These are phyloP conservation scores for Aptenodytes forsteri DNA, from an alignment of 2,113 vertebrate species.

Conservation along the genomic window DNA sequence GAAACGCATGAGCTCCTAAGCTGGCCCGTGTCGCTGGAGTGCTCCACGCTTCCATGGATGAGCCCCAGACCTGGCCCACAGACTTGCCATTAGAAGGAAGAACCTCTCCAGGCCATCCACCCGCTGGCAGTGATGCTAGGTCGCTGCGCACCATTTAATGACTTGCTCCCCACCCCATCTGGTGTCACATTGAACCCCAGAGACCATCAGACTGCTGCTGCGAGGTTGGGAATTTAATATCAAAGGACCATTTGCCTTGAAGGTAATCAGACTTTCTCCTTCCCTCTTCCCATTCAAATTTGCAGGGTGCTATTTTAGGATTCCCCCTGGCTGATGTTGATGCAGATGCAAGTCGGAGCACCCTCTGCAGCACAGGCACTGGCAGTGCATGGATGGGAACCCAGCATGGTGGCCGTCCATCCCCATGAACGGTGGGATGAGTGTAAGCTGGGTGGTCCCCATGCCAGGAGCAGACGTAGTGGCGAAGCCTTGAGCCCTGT, in stretches of 20 bases:
- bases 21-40: background rate
- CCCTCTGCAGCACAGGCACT: background rate
- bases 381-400: background rate
- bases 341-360: background rate
- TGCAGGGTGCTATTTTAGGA: background rate
- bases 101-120: background rate
- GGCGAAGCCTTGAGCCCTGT: background rate
- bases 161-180: background rate
- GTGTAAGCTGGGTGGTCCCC: background rate
- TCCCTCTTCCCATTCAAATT: background rate
- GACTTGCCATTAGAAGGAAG: accelerated
- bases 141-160: background rate
- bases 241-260: background rate
- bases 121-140: accelerated
- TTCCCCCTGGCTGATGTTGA: background rate
- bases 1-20: background rate
- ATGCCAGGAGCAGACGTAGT: accelerated
- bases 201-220: background rate
- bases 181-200: background rate
- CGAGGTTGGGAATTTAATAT: background rate
- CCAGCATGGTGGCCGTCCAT: background rate
- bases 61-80: background rate
- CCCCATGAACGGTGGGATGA: accelerated
- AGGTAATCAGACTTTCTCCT: background rate
- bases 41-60: accelerated